Evolutionary conservation across 2,113 vertebrate genomes (phyloP), one percentile per base, ranked within the genome.

Genomic region (Kryptolebias marmoratus): DNA sequence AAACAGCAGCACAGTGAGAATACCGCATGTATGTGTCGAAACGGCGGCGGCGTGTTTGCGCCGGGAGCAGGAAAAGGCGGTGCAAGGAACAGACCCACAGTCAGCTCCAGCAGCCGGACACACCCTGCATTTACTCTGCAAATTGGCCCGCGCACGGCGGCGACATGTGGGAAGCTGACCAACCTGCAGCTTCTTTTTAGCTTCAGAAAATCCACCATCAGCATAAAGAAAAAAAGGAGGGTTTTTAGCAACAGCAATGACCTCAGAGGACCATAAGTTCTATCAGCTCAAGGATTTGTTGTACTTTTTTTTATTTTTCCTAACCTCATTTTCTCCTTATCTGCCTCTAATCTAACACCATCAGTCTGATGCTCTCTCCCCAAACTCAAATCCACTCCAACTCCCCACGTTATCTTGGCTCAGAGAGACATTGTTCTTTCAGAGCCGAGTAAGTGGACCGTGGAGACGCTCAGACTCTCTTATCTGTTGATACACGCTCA

Each of bases 61-160:
- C 59, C 65, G 75, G 16, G 66, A 36, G 69, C 22, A 39, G 68
- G 61, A 79, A 76, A 27, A 67, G 72, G 79, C 65, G 36, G 14
- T 67, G 77, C 47, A 8, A 54, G 49, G 78, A 47, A 73, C 50
- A 22, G 71, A 77, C 50, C 27, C 27, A 68, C 73, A 82, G 87
- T 71, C 85, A 83, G 69, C 22, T 30, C 64, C 75, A 49, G 80
- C 67, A 28, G 71, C 80, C 50, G 55, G 88, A 88, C 85, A 89
- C 90, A 85, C 85, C 88, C 90, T 80, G 63, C 74, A 68, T 87
- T 88, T 87, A 91, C 75, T 82, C 80, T 64, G 73, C 68, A 68
- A 22, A 72, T 65, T 81, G 72, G 78, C 54, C 54, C 45, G 61
- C 1, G 45, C 2, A 52, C 2, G 7, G 83, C 68, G 55, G 69